Evolutionary conservation across 2,113 vertebrate species (phyloP).

Genomic region (Protomyctophum bolini): DNA sequence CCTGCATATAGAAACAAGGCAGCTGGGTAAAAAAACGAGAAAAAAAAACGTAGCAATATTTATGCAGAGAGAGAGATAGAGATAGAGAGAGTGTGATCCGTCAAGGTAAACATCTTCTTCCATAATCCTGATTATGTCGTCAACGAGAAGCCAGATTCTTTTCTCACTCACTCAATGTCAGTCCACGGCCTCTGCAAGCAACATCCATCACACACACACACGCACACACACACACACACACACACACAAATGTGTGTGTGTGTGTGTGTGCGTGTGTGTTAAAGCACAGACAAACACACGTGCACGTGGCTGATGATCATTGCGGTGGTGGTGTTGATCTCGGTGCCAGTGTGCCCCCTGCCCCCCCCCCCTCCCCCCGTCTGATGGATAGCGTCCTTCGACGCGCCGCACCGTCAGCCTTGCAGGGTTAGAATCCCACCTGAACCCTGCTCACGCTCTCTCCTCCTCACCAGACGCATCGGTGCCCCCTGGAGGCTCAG

Average conservation of each 20-base stretch:
- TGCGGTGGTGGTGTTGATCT: neutral
- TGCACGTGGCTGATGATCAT: neutral
- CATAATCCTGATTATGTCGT: conserved; percentile 50
- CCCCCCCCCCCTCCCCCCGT: no score
- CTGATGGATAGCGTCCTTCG: neutral
- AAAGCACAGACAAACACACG: conserved; percentile 1
- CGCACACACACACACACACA: conserved; percentile 4
- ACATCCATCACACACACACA: neutral
- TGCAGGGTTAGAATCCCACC: no score
- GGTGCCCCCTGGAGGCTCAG: no score
- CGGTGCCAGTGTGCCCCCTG: neutral
- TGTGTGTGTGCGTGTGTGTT: conserved; percentile 8
- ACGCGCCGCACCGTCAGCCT: no score
- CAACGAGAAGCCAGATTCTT: conserved; percentile 21
- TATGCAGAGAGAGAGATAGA: conserved; percentile 17
- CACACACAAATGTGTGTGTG: neutral
- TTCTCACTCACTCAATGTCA: conserved; percentile 19
- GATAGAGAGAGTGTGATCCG: conserved; percentile 13
- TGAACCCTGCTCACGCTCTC: no score
- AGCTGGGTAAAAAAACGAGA: conserved; percentile 11
- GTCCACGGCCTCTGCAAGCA: neutral
- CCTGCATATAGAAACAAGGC: conserved; percentile 15
- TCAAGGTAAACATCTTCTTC: conserved; percentile 38
- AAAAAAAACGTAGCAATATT: conserved; percentile 28
- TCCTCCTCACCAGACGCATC: no score